Percentiles rank a stretch among this genome's conserved stretches.
Evolutionary conservation across 2,888 invertebrate genomes (phyloP).

Genomic region (Rhyacophila evoluta): DNA sequence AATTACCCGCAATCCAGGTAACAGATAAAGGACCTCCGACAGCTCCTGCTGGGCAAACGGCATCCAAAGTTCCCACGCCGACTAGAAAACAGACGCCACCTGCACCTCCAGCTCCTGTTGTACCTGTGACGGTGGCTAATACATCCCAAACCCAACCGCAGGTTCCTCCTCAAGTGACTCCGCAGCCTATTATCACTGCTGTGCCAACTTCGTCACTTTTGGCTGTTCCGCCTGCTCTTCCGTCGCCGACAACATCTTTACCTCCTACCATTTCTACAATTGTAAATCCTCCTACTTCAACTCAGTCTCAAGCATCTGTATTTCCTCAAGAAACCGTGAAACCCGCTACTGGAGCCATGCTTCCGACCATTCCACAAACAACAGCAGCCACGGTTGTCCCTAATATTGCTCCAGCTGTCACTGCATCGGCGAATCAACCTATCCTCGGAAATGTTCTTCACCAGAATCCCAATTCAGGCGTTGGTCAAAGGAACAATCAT

Average conservation of each 20-base stretch:
- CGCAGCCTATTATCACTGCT: conserved; percentile 49
- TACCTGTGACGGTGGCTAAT: conserved; percentile 55
- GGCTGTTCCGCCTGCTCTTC: conserved; percentile 42
- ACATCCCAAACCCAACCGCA: conserved; percentile 60
- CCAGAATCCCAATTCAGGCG: conserved; percentile 47
- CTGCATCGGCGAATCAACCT: neutral
- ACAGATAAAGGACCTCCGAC: conserved; percentile 53
- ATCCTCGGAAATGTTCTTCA: conserved; percentile 38
- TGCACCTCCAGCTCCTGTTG: conserved; percentile 58
- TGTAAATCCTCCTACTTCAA: neutral
- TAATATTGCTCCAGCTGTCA: conserved; percentile 28
- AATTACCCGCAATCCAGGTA: conserved; percentile 31
- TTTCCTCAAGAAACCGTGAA: neutral
- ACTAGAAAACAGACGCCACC: conserved; percentile 55
- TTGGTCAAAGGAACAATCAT: conserved; percentile 56
- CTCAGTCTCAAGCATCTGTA: neutral
- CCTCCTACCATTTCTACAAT: neutral
- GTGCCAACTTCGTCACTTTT: conserved; percentile 50
- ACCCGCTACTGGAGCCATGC: neutral
- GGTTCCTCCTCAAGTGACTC: conserved; percentile 58
- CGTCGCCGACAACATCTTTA: conserved; percentile 10
- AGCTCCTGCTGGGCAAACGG: conserved; percentile 30
- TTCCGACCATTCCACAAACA: neutral
- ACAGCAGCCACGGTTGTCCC: conserved; percentile 56
- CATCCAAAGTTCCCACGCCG: conserved; percentile 51